phyloP scores from a whole-genome alignment of 2,113 vertebrate genomes.

The Pardalotus punctatus region DNA sequence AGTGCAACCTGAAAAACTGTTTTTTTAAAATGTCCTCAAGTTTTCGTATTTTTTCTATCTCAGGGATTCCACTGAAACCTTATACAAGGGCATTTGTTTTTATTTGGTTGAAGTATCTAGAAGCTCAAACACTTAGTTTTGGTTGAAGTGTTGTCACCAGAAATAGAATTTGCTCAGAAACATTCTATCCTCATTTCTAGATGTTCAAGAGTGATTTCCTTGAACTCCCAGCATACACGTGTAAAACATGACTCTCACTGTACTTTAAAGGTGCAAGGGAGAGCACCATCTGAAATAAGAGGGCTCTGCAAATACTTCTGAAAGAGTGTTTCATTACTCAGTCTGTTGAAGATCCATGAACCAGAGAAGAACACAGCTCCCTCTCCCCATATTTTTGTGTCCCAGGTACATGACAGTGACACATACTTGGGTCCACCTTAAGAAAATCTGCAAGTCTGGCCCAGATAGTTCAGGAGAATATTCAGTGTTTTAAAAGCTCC shows the following conservation, averaged over 20 bases:
- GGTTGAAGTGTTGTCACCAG: not conserved
- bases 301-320: not conserved
- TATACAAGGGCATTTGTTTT: not conserved
- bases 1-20: not conserved
- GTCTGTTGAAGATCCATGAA: not conserved
- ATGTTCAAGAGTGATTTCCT: not conserved
- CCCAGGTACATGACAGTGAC: not conserved
- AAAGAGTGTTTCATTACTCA: not conserved
- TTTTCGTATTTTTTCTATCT: not conserved
- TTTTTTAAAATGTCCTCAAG: not conserved
- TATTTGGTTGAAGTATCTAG: not conserved
- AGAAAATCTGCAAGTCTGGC: not conserved
- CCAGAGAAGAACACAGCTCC: not conserved
- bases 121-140: not conserved
- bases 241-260: not conserved
- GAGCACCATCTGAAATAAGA: not conserved
- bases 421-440: not conserved
- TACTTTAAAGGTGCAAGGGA: not conserved
- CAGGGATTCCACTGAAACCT: not conserved
- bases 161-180: constrained; percentile 4
- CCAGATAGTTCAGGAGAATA: not conserved
- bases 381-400: not conserved
- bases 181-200: not conserved
- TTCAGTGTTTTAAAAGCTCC: not conserved
- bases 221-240: not conserved